phyloP scores from a whole-genome alignment of 2,113 vertebrate species.

The Gracilinanus agilis region DNA sequence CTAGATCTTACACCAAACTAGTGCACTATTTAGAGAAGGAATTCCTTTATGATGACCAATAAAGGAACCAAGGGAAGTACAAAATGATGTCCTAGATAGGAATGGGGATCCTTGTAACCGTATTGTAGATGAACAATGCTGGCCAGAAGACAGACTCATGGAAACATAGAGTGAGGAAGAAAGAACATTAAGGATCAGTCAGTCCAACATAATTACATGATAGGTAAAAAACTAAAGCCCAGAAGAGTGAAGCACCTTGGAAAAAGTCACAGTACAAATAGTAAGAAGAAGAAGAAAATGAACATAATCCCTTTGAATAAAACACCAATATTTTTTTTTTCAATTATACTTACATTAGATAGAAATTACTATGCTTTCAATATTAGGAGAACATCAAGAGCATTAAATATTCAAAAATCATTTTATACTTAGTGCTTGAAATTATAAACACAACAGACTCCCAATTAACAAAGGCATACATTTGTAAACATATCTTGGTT shows the following conservation, averaged over 20 bases:
- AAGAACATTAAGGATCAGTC: not conserved
- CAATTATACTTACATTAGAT: not conserved
- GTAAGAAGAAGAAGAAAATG: not conserved
- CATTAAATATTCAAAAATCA: not conserved
- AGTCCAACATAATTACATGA: not conserved
- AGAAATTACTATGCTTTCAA: not conserved
- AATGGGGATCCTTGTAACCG: not conserved
- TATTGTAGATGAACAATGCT: not conserved
- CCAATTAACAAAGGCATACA: not conserved
- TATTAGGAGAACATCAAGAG: not conserved
- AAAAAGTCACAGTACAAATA: not conserved
- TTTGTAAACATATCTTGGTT: not conserved
- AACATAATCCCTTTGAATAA: not conserved
- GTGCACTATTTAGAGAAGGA: not conserved
- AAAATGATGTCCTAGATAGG: not conserved
- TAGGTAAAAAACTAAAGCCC: not conserved
- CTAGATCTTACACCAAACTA: not conserved
- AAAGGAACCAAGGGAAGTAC: not conserved
- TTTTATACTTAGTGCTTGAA: not conserved
- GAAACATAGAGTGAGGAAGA: not conserved
- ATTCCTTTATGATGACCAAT: not conserved
- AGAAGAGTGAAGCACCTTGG: not conserved
- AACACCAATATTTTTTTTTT: not conserved
- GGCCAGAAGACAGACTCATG: not conserved
- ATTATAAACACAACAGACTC: not conserved